These are phyloP conservation scores for Phainopepla nitens DNA, from an alignment of 2,113 vertebrate genomes.

Conservation along the genomic window DNA sequence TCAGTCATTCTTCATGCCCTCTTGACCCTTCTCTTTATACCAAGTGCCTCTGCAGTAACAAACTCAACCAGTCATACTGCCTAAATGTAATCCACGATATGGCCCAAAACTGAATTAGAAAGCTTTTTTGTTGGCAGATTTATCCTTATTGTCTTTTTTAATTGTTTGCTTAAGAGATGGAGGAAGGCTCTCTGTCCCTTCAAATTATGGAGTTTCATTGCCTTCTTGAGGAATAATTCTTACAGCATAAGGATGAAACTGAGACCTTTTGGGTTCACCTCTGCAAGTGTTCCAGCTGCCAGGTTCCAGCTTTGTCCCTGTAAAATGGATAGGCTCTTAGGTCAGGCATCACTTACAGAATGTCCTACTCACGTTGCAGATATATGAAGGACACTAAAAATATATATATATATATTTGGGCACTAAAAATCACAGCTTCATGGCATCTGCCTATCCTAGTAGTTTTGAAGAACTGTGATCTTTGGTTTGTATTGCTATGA, in stretches of 20 bases:
- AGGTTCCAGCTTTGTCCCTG: background rate
- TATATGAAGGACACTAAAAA: background rate
- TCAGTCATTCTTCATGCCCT: background rate
- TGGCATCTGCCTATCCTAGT: background rate
- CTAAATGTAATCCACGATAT: background rate
- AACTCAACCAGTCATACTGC: background rate
- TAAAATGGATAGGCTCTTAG: background rate
- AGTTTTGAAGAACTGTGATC: background rate
- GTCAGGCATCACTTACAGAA: background rate
- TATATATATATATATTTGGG: too few relatives aligned
- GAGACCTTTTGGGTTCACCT: background rate
- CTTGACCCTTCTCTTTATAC: background rate
- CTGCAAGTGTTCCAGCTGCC: background rate
- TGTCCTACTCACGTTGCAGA: background rate
- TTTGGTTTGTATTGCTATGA: background rate
- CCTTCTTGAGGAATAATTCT: background rate
- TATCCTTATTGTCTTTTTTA: background rate
- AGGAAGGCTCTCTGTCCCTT: background rate
- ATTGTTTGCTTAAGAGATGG: background rate
- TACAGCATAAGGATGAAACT: background rate
- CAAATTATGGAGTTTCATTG: background rate
- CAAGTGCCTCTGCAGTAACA: background rate
- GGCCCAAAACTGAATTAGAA: background rate
- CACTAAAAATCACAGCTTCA: background rate
- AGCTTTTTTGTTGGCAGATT: background rate